Evolutionary conservation across 2,113 vertebrate species (phyloP).

Genomic region (Pollimyrus isidori): DNA sequence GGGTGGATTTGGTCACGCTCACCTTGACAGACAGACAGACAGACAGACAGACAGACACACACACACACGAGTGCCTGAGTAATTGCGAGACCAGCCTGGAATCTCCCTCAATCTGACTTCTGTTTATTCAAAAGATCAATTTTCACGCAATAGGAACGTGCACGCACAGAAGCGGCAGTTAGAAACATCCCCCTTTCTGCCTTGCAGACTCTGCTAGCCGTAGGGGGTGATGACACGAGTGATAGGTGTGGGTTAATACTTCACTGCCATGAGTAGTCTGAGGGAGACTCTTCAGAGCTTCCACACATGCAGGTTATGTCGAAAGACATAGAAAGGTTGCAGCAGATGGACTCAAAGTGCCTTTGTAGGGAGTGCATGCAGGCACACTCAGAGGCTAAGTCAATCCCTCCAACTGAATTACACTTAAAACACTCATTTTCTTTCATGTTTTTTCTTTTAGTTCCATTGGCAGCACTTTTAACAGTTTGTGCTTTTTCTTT

Average conservation of each 20-base stretch:
- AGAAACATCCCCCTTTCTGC: neutral
- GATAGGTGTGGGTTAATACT: neutral
- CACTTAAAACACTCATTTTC: neutral
- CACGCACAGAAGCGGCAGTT: constrained; percentile 4
- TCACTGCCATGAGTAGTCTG: neutral
- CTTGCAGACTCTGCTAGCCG: neutral
- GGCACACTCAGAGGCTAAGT: neutral
- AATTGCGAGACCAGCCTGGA: constrained; percentile 54
- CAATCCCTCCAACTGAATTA: neutral
- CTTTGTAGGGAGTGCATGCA: neutral
- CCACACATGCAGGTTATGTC: neutral
- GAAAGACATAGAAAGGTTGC: neutral
- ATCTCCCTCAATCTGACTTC: constrained; percentile 48
- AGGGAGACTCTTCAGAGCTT: neutral
- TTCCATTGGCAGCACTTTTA: neutral
- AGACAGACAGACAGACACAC: neutral
- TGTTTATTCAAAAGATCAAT: constrained; percentile 33
- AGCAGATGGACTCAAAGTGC: neutral
- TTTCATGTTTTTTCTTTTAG: neutral
- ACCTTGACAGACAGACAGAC: neutral
- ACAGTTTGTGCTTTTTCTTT: neutral
- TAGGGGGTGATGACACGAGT: neutral
- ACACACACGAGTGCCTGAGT: constrained; percentile 40
- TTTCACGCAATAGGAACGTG: constrained; percentile 37
- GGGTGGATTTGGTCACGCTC: neutral